A percentile compares a stretch with the other conserved stretches of the same genome.
These are phyloP conservation scores for Sinelater perroti DNA, from an alignment of 2,888 invertebrate genomes.

Conservation along the genomic window DNA sequence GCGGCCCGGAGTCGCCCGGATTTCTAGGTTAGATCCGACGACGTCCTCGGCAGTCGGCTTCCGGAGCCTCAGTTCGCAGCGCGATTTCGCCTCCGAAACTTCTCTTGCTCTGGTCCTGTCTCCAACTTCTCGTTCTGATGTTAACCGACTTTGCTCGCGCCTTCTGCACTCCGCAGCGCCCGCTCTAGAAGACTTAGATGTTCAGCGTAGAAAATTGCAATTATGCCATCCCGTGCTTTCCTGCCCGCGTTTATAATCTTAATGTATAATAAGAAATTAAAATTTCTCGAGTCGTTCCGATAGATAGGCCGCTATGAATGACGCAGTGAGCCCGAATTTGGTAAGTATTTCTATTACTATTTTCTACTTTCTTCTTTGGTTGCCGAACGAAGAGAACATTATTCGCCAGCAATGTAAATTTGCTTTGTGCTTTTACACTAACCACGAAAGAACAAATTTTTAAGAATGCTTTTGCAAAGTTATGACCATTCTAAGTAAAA, in stretches of 20 bases:
- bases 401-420: no score
- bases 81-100: no score
- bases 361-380: no score
- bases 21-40: slow-evolving; percentile 45
- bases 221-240: slow-evolving; percentile 3
- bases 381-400: no score
- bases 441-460: no score
- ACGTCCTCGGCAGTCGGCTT: slow-evolving; percentile 43
- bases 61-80: slow-evolving; percentile 36
- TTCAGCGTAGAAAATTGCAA: no score
- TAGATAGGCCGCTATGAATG: slow-evolving; percentile 34
- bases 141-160: not conserved
- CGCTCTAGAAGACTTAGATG: no score
- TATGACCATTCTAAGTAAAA: no score
- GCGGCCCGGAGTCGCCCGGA: slow-evolving; percentile 49
- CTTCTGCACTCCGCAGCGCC: no score
- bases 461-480: no score
- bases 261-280: slow-evolving; percentile 12
- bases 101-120: slow-evolving; percentile 1
- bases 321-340: slow-evolving; percentile 39
- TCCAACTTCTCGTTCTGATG: not conserved
- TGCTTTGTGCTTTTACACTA: no score
- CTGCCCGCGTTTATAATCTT: slow-evolving; percentile 11
- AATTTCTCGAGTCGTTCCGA: slow-evolving; percentile 8
- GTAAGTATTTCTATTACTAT: no score